These are phyloP conservation scores for Eutolmus rufibarbis DNA, from an alignment of 2,888 invertebrate species.

Conservation along the genomic window DNA sequence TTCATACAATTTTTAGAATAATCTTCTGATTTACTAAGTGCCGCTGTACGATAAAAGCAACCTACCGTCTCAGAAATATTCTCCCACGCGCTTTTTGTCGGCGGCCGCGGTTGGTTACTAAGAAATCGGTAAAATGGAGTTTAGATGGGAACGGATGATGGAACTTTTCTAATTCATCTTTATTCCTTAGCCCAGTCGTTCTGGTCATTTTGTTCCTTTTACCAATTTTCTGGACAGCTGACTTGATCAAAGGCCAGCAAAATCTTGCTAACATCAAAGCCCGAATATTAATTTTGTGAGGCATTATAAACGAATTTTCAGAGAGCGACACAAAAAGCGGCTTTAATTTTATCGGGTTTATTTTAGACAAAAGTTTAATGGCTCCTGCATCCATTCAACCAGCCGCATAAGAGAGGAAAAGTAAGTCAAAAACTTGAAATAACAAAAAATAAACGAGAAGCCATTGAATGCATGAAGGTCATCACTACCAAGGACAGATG, in stretches of 20 bases:
- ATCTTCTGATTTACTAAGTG: background rate
- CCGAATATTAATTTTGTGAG: background rate
- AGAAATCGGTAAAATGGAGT: background rate
- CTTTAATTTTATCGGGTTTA: background rate
- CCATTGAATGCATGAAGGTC: background rate
- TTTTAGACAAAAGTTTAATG: background rate
- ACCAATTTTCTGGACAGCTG: background rate
- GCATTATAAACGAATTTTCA: background rate
- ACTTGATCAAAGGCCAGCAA: background rate
- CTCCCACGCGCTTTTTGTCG: background rate
- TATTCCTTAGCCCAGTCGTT: background rate
- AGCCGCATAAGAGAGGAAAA: background rate
- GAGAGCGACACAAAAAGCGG: background rate
- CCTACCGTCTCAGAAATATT: background rate
- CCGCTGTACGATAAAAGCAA: background rate
- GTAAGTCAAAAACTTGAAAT: background rate
- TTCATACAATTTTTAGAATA: background rate
- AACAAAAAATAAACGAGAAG: background rate
- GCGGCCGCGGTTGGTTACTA: background rate
- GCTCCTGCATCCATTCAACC: background rate
- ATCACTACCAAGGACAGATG: background rate
- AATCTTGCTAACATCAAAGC: background rate
- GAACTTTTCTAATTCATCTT: background rate
- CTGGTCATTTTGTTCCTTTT: background rate
- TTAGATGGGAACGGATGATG: background rate